These are phyloP conservation scores for Manis javanica DNA, from an alignment of 2,797 vertebrate species.

Conservation along the genomic window DNA sequence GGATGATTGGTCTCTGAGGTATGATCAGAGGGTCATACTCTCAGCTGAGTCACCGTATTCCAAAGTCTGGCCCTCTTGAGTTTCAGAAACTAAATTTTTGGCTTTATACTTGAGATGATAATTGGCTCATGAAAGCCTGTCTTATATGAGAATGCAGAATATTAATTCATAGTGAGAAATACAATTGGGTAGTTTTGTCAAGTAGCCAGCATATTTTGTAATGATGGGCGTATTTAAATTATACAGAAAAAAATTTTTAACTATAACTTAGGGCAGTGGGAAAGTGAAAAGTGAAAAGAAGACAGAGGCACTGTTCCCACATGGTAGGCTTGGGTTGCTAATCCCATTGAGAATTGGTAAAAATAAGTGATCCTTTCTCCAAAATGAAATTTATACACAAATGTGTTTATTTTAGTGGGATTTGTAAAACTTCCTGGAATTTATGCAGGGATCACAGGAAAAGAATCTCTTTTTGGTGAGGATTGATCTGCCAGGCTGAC, in stretches of 20 bases:
- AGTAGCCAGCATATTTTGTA: neutral
- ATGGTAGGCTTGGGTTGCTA: neutral
- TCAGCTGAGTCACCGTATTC: neutral
- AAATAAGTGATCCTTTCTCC: neutral
- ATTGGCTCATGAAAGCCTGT: neutral
- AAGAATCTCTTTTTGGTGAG: neutral
- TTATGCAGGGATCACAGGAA: neutral
- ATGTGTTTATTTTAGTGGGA: neutral
- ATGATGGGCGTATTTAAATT: neutral
- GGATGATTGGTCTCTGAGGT: neutral
- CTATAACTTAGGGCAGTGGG: neutral
- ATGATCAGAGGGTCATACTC: neutral
- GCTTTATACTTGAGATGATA: neutral
- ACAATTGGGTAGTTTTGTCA: neutral
- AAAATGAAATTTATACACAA: neutral
- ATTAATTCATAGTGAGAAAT: neutral
- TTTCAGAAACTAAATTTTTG: slow-evolving; percentile 14
- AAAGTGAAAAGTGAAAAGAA: neutral
- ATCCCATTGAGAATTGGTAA: neutral
- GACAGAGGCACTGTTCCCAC: neutral
- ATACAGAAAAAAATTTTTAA: neutral
- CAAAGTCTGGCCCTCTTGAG: neutral
- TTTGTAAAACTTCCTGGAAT: neutral
- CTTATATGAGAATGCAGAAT: neutral
- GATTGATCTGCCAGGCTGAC: neutral